Evolutionary conservation across 1,140 invertebrate genomes (phyloP).

Genomic region (Aplysia californica): DNA sequence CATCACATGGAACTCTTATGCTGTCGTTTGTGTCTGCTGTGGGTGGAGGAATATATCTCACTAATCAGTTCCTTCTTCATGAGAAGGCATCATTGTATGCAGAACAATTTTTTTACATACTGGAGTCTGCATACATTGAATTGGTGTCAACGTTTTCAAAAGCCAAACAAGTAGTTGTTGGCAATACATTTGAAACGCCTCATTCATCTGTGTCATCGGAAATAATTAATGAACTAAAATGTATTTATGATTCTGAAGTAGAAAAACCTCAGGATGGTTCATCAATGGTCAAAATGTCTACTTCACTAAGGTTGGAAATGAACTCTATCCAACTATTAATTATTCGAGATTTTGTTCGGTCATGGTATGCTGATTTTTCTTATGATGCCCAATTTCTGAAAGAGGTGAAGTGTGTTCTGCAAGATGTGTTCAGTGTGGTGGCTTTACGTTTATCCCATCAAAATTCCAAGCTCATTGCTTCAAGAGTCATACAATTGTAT

Average conservation of each 20-base stretch:
- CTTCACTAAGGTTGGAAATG: slow-evolving; percentile 32
- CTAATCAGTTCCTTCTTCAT: neutral
- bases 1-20: slow-evolving; percentile 5
- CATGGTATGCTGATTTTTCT: slow-evolving; percentile 40
- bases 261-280: neutral
- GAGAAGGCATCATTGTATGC: neutral
- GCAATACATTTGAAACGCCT: neutral
- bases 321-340: slow-evolving; percentile 41
- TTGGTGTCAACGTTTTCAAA: neutral
- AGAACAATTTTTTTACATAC: neutral
- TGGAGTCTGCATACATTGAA: slow-evolving; percentile 3
- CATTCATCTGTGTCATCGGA: neutral
- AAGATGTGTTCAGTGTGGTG: slow-evolving; percentile 30
- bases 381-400: slow-evolving; percentile 34
- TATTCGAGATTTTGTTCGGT: slow-evolving; percentile 42
- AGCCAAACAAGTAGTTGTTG: neutral
- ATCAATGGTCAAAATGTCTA: slow-evolving; percentile 5
- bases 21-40: slow-evolving; percentile 4
- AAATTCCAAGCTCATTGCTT: slow-evolving; percentile 20
- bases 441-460: slow-evolving; percentile 23
- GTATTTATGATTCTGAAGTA: neutral
- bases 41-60: neutral
- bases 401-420: slow-evolving; percentile 33
- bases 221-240: neutral
- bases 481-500: slow-evolving; percentile 34